Conservation (phyloP, 2,797 vertebrate genomes). For the Paguma larvata region DNA sequence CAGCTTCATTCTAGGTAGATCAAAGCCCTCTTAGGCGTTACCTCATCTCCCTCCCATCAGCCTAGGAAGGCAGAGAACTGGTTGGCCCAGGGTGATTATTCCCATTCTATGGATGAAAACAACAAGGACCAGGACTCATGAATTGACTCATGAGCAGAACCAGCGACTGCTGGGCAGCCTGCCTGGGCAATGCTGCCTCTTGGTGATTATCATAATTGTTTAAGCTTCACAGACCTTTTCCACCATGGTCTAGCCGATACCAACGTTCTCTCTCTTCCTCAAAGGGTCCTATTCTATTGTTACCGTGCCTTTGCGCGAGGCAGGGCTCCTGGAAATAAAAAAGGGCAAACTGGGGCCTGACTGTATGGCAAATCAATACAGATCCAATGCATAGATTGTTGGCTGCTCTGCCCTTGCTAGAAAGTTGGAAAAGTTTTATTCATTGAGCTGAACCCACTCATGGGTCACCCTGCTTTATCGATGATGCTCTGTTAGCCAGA, state of each 20-base stretch:
- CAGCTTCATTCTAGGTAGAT: slow-evolving; percentile 45
- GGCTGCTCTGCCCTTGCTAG: neutral
- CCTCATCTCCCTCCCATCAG: neutral
- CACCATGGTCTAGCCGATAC: rapidly evolving
- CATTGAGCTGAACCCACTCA: neutral
- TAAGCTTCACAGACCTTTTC: slow-evolving; percentile 13
- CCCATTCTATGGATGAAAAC: slow-evolving; percentile 40
- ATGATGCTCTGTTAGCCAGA: neutral
- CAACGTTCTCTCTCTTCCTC: neutral
- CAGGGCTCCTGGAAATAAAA: neutral
- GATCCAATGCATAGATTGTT: neutral
- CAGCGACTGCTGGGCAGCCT: neutral
- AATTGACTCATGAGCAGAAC: neutral
- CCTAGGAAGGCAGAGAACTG: neutral
- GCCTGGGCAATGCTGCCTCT: neutral
- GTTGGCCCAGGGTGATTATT: neutral
- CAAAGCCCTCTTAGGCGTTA: slow-evolving; percentile 37
- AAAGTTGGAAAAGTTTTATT: neutral
- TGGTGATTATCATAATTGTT: neutral
- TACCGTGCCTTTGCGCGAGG: neutral
- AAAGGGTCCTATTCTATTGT: too few species aligned
- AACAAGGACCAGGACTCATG: neutral
- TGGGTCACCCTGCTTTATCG: neutral
- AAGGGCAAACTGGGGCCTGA: neutral
- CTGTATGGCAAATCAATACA: neutral